phyloP scores from a whole-genome alignment of 2,888 invertebrate species.

The Plagiodera versicolora region DNA sequence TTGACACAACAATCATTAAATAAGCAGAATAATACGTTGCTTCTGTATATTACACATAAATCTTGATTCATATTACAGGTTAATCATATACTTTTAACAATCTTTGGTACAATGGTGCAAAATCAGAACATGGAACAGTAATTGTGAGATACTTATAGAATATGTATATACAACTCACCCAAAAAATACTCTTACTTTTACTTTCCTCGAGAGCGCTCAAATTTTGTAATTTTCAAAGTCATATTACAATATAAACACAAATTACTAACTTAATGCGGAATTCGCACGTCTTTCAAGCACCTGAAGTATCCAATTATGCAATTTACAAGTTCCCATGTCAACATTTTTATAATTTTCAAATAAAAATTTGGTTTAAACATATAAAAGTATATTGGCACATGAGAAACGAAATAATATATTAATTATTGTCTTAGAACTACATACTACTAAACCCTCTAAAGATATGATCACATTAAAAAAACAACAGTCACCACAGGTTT shows the following conservation, averaged over 20 bases:
- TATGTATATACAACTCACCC: conserved; percentile 18
- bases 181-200: neutral
- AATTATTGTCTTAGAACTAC: conserved; percentile 28
- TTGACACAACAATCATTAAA: conserved; percentile 42
- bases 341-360: neutral
- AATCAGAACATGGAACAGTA: conserved; percentile 32
- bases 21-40: conserved; percentile 36
- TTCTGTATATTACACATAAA: conserved; percentile 35
- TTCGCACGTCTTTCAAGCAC: neutral
- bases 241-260: conserved; percentile 14
- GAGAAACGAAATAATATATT: conserved; percentile 7
- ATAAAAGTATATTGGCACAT: conserved; percentile 20
- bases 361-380: neutral
- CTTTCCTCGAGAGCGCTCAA: neutral
- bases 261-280: neutral
- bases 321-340: neutral
- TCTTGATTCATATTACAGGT: conserved; percentile 8
- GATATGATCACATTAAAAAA: neutral
- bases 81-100: conserved; percentile 34
- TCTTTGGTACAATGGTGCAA: conserved; percentile 41
- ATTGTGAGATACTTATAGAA: conserved; percentile 29
- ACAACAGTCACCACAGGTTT: neutral
- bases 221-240: conserved; percentile 16
- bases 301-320: neutral
- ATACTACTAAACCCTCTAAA: neutral